Conservation (phyloP, 2,888 invertebrate genomes). For the Fabriciana adippe region DNA sequence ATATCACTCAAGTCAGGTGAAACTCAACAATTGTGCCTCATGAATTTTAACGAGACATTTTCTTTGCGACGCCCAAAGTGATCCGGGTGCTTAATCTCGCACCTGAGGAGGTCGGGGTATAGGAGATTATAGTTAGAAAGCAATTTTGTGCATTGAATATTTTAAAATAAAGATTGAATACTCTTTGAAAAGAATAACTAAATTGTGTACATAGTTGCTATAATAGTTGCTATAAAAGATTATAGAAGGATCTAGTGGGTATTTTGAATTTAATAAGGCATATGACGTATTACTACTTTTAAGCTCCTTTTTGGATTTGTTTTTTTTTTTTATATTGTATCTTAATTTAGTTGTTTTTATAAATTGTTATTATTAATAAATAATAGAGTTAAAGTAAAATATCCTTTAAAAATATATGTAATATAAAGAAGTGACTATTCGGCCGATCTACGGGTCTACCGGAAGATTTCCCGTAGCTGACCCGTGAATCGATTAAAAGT, state of each 20-base stretch:
- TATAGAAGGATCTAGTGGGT: background rate
- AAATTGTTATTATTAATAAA: no score
- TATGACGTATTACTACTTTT: no score
- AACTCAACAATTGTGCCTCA: constrained; percentile 68
- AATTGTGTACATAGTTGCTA: constrained; percentile 7
- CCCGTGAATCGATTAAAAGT: no score
- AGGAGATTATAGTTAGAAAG: constrained; percentile 32
- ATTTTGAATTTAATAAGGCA: background rate
- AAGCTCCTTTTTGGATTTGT: no score
- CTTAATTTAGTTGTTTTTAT: no score
- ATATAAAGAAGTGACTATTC: no score
- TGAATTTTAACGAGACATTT: constrained; percentile 74
- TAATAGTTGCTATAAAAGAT: background rate
- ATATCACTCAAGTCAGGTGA: constrained; percentile 64
- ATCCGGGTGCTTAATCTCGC: constrained; percentile 54
- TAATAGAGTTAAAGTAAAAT: no score
- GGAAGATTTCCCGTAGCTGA: no score
- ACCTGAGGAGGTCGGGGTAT: constrained; percentile 42
- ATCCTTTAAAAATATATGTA: no score
- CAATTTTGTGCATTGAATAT: constrained; percentile 39
- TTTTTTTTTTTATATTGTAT: no score
- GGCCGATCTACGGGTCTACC: no score
- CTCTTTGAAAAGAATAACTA: constrained; percentile 19
- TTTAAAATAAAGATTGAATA: constrained; percentile 25
- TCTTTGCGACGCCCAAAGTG: constrained; percentile 60